phyloP scores from a whole-genome alignment of 2,797 vertebrate species.

The Aldrovandia affinis region DNA sequence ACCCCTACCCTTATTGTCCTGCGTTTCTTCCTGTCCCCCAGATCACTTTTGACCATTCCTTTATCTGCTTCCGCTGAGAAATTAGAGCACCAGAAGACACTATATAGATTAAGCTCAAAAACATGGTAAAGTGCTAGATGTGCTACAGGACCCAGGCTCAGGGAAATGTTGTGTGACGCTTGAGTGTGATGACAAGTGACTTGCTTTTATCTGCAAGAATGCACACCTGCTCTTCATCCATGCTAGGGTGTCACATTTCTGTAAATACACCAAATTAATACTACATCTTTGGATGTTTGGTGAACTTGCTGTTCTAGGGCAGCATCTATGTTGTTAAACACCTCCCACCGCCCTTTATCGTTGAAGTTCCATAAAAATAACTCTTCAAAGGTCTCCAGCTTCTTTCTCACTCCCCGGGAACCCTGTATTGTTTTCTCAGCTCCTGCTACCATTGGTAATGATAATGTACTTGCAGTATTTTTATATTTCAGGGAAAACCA shows the following conservation, averaged over 20 bases:
- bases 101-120: not conserved
- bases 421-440: not conserved
- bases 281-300: not conserved
- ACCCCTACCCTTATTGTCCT: not conserved
- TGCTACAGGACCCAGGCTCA: not conserved
- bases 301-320: not conserved
- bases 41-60: not conserved
- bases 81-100: not conserved
- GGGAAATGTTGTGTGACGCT: not conserved
- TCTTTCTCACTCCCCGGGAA: not conserved
- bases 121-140: too few species aligned
- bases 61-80: not conserved
- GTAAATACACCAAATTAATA: not conserved
- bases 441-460: not conserved
- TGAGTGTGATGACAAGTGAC: not conserved
- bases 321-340: not conserved
- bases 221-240: not conserved
- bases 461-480: not conserved
- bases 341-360: not conserved
- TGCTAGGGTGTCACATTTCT: not conserved
- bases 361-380: conserved; percentile 4
- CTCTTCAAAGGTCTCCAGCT: not conserved
- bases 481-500: not conserved
- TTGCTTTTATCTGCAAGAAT: conserved; percentile 11
- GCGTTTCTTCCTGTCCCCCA: not conserved